Base-by-base conservation (phyloP, 2,797 vertebrate species). In the Sarcoramphus papa region DNA sequence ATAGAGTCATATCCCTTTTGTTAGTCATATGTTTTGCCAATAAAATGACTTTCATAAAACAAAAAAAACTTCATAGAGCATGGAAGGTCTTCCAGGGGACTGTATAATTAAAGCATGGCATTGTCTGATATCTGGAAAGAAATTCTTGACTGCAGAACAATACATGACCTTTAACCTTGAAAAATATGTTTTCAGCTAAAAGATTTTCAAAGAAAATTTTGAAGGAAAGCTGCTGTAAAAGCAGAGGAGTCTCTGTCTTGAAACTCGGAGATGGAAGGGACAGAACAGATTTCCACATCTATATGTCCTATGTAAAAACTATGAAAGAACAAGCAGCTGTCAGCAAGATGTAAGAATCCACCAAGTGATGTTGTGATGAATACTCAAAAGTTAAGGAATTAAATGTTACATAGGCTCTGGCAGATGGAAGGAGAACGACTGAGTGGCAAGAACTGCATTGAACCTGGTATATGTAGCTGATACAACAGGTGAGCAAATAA, bases 1-100 rank as follows among this genome's bases (percentile, higher is more conserved):
- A 53, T 24, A 90, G 80, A 94, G 54, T 96, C 91, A 93, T 70
- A 93, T 53, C n/a, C 70, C 75, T 87, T 96, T 89, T 92, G 64
- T 96, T 93, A 95, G 70, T 94, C 84, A 89, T 85, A 51, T 54
- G 51, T 89, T 95, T 89, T 94, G 45, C 72, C 91, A 85, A 70
- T 73, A 89, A 82, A 92, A 87, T 50, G 1, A 90, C 78, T 87
- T 90, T 14, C 43, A 74, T 75, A 63, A 89, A 90, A 70, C 33
- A 60, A 80, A 69, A n/a, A 41, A 41, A 59, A 8, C 13, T 3
- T 79, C 6, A 28, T 3, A 18, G 41, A 68, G 27, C 14, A 17
- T 63, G 41, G 74, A 69, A 94, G 54, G 30, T 81, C 63, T 93
- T 86, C 81, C 54, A 79, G 51, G 73, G 62, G 50, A 79, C 63